phyloP scores from a whole-genome alignment of 1,140 invertebrate species.

The Drosophila eugracilis region DNA sequence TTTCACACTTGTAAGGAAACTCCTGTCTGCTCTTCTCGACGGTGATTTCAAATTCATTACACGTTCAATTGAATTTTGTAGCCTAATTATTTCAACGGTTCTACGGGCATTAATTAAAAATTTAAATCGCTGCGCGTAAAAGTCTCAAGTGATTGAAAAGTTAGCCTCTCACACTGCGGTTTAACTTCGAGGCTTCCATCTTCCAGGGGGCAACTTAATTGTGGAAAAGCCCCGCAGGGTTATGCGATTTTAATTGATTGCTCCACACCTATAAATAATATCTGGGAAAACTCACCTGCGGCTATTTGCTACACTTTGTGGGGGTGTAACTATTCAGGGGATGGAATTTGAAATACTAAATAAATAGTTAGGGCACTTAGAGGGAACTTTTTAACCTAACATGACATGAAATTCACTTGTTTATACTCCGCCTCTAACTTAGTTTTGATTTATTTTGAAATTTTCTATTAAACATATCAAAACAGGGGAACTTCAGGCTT shows the following conservation, averaged over 20 bases:
- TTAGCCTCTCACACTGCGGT: conserved; percentile 35
- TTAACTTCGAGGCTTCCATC: conserved; percentile 23
- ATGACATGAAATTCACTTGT: neutral
- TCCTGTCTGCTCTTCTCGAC: conserved; percentile 12
- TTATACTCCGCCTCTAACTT: neutral
- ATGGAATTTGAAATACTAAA: neutral
- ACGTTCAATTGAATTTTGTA: conserved; percentile 76
- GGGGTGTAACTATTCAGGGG: conserved; percentile 1
- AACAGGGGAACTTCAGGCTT: too few species aligned
- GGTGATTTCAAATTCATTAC: conserved; percentile 79
- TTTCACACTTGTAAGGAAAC: too few species aligned
- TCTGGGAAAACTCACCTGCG: neutral
- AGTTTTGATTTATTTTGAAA: neutral
- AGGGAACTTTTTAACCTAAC: neutral
- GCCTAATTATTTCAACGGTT: conserved; percentile 67
- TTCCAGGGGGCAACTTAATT: conserved; percentile 7
- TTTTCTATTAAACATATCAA: neutral
- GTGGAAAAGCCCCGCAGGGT: conserved; percentile 17
- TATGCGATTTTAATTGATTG: conserved; percentile 59
- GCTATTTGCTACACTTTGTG: neutral
- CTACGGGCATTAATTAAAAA: conserved; percentile 71
- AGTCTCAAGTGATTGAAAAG: conserved; percentile 73
- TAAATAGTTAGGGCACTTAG: neutral
- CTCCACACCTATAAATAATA: conserved; percentile 25
- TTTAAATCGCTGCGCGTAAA: conserved; percentile 62